Evolutionary conservation across 2,113 vertebrate genomes (phyloP).

Genomic region (Engraulis encrasicolus): DNA sequence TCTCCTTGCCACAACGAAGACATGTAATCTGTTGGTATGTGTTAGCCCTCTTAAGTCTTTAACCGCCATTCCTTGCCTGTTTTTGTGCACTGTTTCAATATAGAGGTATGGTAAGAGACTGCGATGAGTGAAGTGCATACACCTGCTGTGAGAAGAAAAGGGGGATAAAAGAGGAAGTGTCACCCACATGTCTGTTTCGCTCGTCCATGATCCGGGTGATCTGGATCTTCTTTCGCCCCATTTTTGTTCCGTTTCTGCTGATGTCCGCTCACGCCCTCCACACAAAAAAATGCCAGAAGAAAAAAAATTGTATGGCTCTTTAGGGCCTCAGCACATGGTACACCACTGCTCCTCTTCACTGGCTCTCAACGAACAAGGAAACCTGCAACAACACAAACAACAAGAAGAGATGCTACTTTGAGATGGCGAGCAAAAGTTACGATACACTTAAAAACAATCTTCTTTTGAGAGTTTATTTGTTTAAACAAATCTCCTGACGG

Average conservation of each 20-base stretch:
- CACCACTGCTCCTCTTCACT: constrained; percentile 60
- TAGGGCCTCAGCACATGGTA: constrained; percentile 77
- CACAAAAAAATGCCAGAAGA: background rate
- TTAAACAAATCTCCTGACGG: too few species aligned
- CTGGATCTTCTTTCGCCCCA: constrained; percentile 99
- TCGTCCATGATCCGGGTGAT: constrained; percentile 96
- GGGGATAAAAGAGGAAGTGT: background rate
- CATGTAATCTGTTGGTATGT: background rate
- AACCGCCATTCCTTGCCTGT: background rate
- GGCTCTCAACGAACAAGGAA: constrained; percentile 56
- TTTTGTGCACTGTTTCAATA: background rate
- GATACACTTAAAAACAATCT: too few species aligned
- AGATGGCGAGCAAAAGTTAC: too few species aligned
- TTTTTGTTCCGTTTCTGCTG: constrained; percentile 73
- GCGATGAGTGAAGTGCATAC: background rate
- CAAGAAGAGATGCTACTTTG: constrained; percentile 2
- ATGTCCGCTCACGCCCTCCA: constrained; percentile 57
- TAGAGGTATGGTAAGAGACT: background rate
- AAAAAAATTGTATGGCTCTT: constrained; percentile 41
- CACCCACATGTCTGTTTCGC: constrained; percentile 91
- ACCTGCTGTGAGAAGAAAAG: background rate
- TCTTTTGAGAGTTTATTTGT: too few species aligned
- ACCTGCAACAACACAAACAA: constrained; percentile 54
- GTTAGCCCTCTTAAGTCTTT: background rate
- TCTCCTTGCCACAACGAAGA: background rate